phyloP scores from a whole-genome alignment of 37 sponge, comb jelly and placozoan genomes.

The Diacarnus erythraeanus region DNA sequence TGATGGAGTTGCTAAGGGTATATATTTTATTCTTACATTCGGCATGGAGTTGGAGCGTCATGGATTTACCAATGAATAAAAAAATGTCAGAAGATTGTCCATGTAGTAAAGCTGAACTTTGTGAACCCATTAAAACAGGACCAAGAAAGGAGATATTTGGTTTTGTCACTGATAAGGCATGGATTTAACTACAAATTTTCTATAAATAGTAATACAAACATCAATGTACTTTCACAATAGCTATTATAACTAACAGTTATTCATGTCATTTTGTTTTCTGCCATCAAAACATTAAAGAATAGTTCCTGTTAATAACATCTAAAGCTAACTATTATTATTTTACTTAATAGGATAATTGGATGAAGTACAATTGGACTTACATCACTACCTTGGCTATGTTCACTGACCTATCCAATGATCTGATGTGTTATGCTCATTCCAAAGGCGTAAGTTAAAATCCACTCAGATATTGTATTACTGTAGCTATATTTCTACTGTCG shows the following conservation, averaged over 20 bases:
- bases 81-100: conserved; percentile 42
- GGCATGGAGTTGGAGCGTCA: no score
- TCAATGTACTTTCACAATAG: no score
- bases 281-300: no score
- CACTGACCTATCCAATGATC: conserved; percentile 15
- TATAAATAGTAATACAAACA: background rate
- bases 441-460: conserved; percentile 1
- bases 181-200: background rate
- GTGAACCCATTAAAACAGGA: conserved; percentile 31
- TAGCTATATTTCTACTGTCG: no score
- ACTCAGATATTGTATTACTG: background rate
- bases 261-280: no score
- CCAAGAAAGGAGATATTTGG: conserved; percentile 62
- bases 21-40: no score
- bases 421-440: conserved; percentile 76
- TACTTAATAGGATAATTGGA: conserved; percentile 43
- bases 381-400: conserved; percentile 72
- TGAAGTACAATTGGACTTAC: conserved; percentile 65
- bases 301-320: no score
- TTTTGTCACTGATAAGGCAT: conserved; percentile 39
- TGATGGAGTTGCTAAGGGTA: no score
- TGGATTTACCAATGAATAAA: no score
- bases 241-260: no score
- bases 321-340: background rate
- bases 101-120: conserved; percentile 29